Base-by-base conservation (phyloP, 2,797 vertebrate species). In the Syngnathus acus region DNA sequence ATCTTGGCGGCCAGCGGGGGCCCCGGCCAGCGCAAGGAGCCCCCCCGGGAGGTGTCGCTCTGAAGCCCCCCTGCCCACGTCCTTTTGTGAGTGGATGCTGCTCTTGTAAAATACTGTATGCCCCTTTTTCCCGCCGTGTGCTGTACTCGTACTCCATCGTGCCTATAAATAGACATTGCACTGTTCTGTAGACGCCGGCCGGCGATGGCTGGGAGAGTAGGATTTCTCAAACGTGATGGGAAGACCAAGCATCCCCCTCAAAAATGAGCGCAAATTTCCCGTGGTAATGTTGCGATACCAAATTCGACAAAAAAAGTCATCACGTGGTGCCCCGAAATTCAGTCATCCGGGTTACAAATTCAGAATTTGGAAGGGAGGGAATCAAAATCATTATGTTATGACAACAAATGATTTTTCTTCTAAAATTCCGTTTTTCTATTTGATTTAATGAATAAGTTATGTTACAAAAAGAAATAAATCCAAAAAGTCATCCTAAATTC, bases 81-180 rank as follows among this genome's bases (percentile, higher is more conserved):
- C 66, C 10, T 74, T 45, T 63, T 59, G 62, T 59, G 74, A 58
- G 68, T 71, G 43, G 72, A 65, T 68, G 55, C 65, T 62, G 39
- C 73, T 66, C 32, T 62, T 82, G 81, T 82, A 74, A 80, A 68
- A 79, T 78, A 78, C 75, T 67, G 82, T 80, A 72, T 73, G 71
- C 69, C 70, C 74, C 74, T 75, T 68, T 68, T 69, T 69, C 50
- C 38, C 32, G 3, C 64, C 26, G 66, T 82, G 76, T 85, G 84
- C 78, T 86, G 82, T 86, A 79, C 74, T 80, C 77, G 81, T 88
- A 82, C 78, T 88, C 89, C 86, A 83, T 85, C 81, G 88, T 90
- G 89, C 89, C 89, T 90, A 82, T 88, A 81, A 89, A 88, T 89
- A 90, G 88, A 88, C 86, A 85, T 86, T 89, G 88, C 88, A 91